Evolutionary conservation across 2,888 invertebrate species (phyloP).

Genomic region (Cheilosia urbana): DNA sequence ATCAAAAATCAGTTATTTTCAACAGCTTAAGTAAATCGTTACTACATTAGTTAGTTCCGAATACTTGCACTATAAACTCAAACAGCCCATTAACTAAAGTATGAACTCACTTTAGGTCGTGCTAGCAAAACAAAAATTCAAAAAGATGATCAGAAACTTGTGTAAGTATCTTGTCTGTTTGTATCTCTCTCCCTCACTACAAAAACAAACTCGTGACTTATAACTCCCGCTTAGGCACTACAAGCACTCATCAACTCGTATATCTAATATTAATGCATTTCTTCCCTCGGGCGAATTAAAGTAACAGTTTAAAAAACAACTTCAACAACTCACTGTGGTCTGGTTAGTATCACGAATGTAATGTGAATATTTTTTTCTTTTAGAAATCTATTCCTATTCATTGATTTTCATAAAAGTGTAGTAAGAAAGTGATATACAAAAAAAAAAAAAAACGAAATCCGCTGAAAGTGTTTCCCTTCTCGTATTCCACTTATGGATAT

Average conservation of each 20-base stretch:
- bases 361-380: not conserved
- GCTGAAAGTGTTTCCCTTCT: slow-evolving; percentile 5
- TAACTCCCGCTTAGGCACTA: slow-evolving; percentile 26
- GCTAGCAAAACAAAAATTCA: not conserved
- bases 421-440: slow-evolving; percentile 26
- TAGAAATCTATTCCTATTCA: not conserved
- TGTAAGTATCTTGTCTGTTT: not conserved
- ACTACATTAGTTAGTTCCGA: not conserved
- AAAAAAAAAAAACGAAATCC: not conserved
- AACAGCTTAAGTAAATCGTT: too few species aligned
- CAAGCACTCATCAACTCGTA: slow-evolving; percentile 9
- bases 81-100: not conserved
- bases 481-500: slow-evolving; percentile 83
- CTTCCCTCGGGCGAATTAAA: slow-evolving; percentile 7
- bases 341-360: not conserved
- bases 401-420: not conserved
- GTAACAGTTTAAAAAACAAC: not conserved
- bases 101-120: not conserved
- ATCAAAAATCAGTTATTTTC: too few species aligned
- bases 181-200: not conserved
- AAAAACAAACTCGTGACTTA: slow-evolving; percentile 52
- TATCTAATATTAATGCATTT: slow-evolving; percentile 49
- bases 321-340: not conserved
- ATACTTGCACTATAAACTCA: not conserved
- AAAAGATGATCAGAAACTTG: slow-evolving; percentile 1